Conservation (phyloP, 2,797 vertebrate species). For the Luscinia megarhynchos region DNA sequence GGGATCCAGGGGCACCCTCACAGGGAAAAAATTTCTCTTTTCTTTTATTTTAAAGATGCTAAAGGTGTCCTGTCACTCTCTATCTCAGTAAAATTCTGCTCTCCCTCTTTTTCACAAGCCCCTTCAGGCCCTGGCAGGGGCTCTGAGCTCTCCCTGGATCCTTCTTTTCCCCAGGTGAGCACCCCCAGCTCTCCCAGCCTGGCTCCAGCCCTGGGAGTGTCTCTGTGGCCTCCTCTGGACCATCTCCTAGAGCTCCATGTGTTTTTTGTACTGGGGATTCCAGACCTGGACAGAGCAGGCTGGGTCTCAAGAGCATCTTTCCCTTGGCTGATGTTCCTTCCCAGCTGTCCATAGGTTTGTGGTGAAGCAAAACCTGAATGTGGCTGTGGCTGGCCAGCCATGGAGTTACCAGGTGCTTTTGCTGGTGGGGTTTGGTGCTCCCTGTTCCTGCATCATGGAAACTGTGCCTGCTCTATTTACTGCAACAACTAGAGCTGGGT, state of each 20-base stretch:
- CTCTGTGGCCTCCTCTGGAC: fast-evolving
- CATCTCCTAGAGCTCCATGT: background rate
- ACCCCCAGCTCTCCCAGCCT: background rate
- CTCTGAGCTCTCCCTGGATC: background rate
- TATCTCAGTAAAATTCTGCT: background rate
- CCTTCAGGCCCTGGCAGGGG: fast-evolving
- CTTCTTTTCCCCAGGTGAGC: background rate
- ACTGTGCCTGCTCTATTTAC: background rate
- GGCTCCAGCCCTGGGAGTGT: background rate
- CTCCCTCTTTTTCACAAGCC: background rate
- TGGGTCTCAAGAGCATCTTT: background rate
- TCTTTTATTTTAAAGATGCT: background rate
- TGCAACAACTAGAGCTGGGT: background rate
- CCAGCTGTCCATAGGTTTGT: background rate
- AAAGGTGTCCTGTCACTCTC: background rate
- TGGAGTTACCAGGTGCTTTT: background rate
- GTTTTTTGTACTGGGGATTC: background rate
- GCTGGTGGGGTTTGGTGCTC: background rate
- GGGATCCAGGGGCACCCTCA: background rate
- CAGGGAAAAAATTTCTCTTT: background rate
- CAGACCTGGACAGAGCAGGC: background rate
- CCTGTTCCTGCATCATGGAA: background rate
- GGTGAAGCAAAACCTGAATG: background rate
- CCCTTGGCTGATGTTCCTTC: background rate
- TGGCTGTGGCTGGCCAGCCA: background rate